A percentile compares a stretch with the other conserved stretches of the same genome.
phyloP scores from a whole-genome alignment of 2,113 vertebrate species.

The Lampris megalopsis region DNA sequence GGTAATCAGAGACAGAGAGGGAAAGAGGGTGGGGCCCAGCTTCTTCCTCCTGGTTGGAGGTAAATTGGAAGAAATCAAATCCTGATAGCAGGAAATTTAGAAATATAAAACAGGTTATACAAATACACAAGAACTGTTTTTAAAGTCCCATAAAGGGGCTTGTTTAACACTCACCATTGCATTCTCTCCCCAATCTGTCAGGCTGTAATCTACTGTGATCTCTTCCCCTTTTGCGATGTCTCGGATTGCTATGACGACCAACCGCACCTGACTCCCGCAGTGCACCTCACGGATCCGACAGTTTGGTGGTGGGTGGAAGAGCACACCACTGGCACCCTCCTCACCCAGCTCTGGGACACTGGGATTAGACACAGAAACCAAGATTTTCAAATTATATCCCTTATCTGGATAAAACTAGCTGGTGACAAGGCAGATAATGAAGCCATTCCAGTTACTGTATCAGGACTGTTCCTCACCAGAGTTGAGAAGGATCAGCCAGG shows the following conservation, averaged over 20 bases:
- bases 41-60: constrained; percentile 77
- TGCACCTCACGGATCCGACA: constrained; percentile 84
- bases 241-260: constrained; percentile 84
- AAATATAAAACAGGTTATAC: neutral
- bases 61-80: constrained; percentile 16
- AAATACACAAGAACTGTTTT: too few species aligned
- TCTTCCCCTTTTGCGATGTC: constrained; percentile 86
- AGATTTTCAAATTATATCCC: neutral
- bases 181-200: constrained; percentile 84
- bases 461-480: constrained; percentile 71
- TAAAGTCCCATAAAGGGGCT: neutral
- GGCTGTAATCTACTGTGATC: constrained; percentile 85
- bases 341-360: constrained; percentile 83
- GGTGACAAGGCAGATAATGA: too few species aligned
- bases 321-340: constrained; percentile 78
- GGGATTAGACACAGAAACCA: neutral
- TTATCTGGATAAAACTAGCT: neutral
- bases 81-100: neutral
- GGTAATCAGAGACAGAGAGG: constrained; percentile 83
- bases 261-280: constrained; percentile 83
- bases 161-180: constrained; percentile 73
- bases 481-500: constrained; percentile 81
- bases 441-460: neutral
- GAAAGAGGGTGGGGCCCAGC: constrained; percentile 79
- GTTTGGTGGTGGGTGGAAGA: constrained; percentile 83